A percentile compares a stretch with the other conserved stretches of the same genome.
Evolutionary conservation across 1,140 invertebrate species (phyloP).

Genomic region (Microplitis mediator): DNA sequence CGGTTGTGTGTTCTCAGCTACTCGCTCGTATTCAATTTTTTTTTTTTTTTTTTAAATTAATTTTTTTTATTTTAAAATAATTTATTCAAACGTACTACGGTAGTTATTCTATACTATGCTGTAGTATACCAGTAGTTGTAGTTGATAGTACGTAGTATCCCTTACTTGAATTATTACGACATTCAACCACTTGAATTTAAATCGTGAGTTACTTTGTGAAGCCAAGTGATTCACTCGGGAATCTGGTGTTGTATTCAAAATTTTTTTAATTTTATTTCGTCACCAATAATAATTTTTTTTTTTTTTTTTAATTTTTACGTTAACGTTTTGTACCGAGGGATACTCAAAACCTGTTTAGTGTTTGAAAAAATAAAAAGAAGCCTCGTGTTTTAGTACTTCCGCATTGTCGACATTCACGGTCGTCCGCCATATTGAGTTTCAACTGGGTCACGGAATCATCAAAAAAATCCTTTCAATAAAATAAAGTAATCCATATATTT

Average conservation of each 20-base stretch:
- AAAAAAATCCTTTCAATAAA: conserved; percentile 5
- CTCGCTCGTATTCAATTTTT: background rate
- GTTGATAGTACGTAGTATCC: too few relatives aligned
- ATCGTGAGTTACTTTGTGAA: background rate
- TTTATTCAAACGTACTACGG: background rate
- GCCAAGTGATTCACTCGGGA: conserved; percentile 21
- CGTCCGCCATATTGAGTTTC: conserved; percentile 36
- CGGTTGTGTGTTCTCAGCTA: conserved; percentile 40
- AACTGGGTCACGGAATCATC: conserved; percentile 34
- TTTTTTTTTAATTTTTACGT: background rate
- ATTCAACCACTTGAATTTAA: too few relatives aligned
- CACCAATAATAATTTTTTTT: background rate
- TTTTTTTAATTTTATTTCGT: background rate
- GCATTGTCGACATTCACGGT: conserved; percentile 34
- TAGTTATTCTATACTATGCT: background rate
- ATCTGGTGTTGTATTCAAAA: conserved; percentile 5
- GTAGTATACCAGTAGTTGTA: too few relatives aligned
- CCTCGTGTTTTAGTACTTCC: conserved; percentile 22
- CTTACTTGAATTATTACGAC: too few relatives aligned
- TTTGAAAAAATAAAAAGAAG: too few relatives aligned
- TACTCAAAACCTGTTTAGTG: too few relatives aligned
- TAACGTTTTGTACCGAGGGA: too few relatives aligned
- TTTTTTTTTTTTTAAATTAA: background rate
- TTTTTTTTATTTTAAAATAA: background rate
- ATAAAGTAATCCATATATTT: too few relatives aligned